These are phyloP conservation scores for Heterohyrax brucei DNA, from an alignment of 2,797 vertebrate species.

Conservation along the genomic window DNA sequence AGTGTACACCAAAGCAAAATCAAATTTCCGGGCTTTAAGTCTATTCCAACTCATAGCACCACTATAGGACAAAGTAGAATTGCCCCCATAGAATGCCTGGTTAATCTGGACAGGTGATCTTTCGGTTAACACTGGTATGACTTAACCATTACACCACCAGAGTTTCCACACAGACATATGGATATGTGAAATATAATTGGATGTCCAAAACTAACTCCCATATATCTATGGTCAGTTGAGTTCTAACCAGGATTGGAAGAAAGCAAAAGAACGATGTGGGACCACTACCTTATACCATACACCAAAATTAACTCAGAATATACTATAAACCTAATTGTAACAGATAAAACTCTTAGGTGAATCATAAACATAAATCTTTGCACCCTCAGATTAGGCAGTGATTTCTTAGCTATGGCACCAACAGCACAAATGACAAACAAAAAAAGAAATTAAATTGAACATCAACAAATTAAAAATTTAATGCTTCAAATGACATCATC, in stretches of 20 bases:
- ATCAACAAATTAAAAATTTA: background rate
- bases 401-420: background rate
- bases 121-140: too few species aligned
- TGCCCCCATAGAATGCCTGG: too few species aligned
- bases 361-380: slow-evolving; percentile 1
- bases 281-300: background rate
- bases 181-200: too few species aligned
- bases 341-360: background rate
- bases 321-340: background rate
- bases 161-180: too few species aligned
- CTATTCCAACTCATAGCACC: too few species aligned
- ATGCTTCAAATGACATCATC: background rate
- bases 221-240: background rate
- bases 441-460: background rate
- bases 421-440: background rate
- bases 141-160: too few species aligned
- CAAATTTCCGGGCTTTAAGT: too few species aligned
- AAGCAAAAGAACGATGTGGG: background rate
- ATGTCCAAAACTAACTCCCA: too few species aligned
- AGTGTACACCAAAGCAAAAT: too few species aligned
- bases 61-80: too few species aligned
- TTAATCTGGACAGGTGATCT: too few species aligned
- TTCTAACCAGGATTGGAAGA: background rate
- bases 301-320: too few species aligned
- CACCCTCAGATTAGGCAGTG: background rate